These are phyloP conservation scores for Meloidogyne floridensis DNA, from an alignment of 1,140 invertebrate species.

Conservation along the genomic window DNA sequence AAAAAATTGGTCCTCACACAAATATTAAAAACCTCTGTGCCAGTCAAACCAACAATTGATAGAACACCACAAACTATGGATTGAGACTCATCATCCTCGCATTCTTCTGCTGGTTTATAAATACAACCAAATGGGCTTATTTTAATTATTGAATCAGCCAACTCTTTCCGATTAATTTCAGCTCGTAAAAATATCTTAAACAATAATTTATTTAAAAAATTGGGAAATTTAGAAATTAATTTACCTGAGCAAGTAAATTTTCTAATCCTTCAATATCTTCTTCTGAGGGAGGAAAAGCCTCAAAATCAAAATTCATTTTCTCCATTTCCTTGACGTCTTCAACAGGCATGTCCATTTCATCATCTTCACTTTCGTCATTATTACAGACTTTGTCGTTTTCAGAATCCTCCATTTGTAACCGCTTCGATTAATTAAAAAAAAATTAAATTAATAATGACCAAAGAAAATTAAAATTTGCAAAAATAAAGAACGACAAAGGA, in stretches of 20 bases:
- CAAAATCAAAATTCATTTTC: conserved; percentile 52
- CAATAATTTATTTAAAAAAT: neutral
- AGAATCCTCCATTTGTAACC: neutral
- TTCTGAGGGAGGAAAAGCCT: conserved; percentile 48
- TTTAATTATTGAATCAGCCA: conserved; percentile 45
- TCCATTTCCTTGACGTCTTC: conserved; percentile 46
- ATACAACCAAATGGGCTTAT: conserved; percentile 49
- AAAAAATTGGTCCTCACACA: conserved; percentile 1
- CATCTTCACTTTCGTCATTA: neutral
- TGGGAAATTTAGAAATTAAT: neutral
- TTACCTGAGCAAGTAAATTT: conserved; percentile 48
- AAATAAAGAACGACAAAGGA: no score
- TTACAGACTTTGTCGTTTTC: neutral
- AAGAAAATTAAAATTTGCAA: no score
- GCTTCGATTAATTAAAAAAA: no score
- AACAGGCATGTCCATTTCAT: neutral
- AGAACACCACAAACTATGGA: conserved; percentile 48
- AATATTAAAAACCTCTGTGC: conserved; percentile 39
- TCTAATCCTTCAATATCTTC: conserved; percentile 40
- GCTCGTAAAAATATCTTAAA: conserved; percentile 49
- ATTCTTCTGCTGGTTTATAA: conserved; percentile 44
- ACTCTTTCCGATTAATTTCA: conserved; percentile 44
- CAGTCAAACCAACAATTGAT: conserved; percentile 41
- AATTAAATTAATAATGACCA: no score
- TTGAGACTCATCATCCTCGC: conserved; percentile 48